Conservation (phyloP, 2,797 vertebrate species). For the Geotrypetes seraphini region DNA sequence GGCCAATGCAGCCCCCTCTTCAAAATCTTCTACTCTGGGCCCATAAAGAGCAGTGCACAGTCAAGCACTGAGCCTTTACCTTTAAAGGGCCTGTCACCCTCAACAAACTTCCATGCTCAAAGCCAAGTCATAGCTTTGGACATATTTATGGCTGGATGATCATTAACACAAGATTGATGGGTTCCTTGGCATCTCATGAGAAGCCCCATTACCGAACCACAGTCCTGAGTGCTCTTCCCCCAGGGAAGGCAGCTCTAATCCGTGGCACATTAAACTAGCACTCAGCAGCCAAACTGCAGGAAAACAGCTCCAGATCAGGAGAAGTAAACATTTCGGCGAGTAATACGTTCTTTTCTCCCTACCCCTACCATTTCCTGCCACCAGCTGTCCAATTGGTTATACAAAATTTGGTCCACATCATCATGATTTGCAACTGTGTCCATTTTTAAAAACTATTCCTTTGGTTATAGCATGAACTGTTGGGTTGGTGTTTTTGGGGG, state of each 20-base stretch:
- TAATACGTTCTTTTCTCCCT: constrained; percentile 4
- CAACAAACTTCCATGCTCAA: constrained; percentile 20
- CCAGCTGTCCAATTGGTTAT: constrained; percentile 29
- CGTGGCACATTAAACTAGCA: constrained; percentile 11
- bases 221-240: constrained; percentile 21
- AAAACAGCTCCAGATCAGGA: constrained; percentile 19
- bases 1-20: constrained; percentile 14
- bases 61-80: constrained; percentile 13
- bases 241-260: constrained; percentile 3
- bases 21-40: constrained; percentile 1
- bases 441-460: constrained; percentile 33
- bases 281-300: constrained; percentile 24
- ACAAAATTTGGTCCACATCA: constrained; percentile 51
- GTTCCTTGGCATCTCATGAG: constrained; percentile 44
- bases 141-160: constrained; percentile 19
- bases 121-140: constrained; percentile 17
- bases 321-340: constrained; percentile 22
- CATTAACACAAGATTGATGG: constrained; percentile 8
- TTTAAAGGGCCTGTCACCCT: constrained; percentile 26
- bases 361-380: too few species aligned
- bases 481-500: too few species aligned
- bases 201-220: constrained; percentile 28
- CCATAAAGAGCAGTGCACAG: neutral
- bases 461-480: constrained; percentile 49
- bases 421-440: constrained; percentile 39